Percentiles rank a stretch among this genome's conserved stretches.
phyloP scores from a whole-genome alignment of 2,888 invertebrate genomes.

The Agonopterix heracliana region DNA sequence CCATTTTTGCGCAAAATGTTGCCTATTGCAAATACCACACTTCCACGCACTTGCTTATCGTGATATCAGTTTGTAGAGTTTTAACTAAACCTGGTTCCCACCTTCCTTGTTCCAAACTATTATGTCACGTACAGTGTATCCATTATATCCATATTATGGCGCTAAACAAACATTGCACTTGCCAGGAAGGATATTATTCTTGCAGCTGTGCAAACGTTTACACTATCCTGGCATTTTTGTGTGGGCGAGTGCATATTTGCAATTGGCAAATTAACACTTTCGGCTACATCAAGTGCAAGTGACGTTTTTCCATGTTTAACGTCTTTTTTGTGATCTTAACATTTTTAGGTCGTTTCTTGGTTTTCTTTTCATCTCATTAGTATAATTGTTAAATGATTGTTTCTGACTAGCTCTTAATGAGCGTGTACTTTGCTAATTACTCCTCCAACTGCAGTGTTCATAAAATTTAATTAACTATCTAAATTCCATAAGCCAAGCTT shows the following conservation, averaged over 20 bases:
- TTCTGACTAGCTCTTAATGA: not conserved
- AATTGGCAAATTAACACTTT: constrained; percentile 62
- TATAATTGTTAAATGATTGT: not conserved
- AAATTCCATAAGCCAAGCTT: not conserved
- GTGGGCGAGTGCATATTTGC: constrained; percentile 64
- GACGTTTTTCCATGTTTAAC: constrained; percentile 32
- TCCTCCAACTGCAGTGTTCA: not conserved
- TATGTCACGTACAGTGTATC: no score
- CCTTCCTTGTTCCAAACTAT: no score
- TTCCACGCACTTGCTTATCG: no score
- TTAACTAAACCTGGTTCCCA: no score
- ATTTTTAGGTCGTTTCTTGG: not conserved
- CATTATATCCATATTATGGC: constrained; percentile 17
- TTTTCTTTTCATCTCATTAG: not conserved
- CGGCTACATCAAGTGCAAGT: constrained; percentile 45
- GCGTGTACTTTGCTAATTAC: not conserved
- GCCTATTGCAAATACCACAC: no score
- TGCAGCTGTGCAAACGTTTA: constrained; percentile 61
- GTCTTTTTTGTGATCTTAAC: not conserved
- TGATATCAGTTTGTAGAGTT: no score
- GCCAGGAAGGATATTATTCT: constrained; percentile 21
- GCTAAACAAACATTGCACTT: constrained; percentile 46
- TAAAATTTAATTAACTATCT: not conserved
- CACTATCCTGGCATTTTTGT: constrained; percentile 32
- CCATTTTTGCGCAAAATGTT: no score